phyloP scores from a whole-genome alignment of 2,797 vertebrate genomes.

The Microchirus variegatus region DNA sequence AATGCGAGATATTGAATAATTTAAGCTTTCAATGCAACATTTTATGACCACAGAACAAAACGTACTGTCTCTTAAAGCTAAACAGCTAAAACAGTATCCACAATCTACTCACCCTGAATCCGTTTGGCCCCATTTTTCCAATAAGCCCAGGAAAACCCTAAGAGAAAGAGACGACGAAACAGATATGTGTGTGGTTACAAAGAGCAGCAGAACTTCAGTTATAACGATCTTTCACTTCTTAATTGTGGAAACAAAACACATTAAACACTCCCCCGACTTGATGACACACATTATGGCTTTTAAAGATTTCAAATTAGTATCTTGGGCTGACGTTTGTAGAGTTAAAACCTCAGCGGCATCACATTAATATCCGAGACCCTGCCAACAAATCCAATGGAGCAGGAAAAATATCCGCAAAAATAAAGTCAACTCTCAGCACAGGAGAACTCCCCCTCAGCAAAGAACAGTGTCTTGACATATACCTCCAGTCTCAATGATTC shows the following conservation, averaged over 20 bases:
- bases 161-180: constrained; percentile 68
- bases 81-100: constrained; percentile 5
- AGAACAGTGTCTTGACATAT: constrained; percentile 25
- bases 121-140: constrained; percentile 91
- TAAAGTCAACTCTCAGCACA: constrained; percentile 35
- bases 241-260: neutral
- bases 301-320: constrained; percentile 5
- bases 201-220: neutral
- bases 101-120: constrained; percentile 86
- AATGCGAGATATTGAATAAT: too few relatives aligned
- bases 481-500: constrained; percentile 43
- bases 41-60: constrained; percentile 10
- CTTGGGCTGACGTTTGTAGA: constrained; percentile 17
- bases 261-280: neutral
- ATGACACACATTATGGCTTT: constrained; percentile 5
- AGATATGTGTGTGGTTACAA: constrained; percentile 49
- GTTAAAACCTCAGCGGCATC: constrained; percentile 19
- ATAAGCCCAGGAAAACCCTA: constrained; percentile 94
- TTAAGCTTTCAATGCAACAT: neutral
- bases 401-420: constrained; percentile 25
- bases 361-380: constrained; percentile 23
- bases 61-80: neutral
- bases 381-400: constrained; percentile 15
- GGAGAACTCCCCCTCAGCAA: constrained; percentile 27
- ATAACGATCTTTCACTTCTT: neutral